Conservation (phyloP, 2,113 vertebrate species). For the Pterocles gutturalis region DNA sequence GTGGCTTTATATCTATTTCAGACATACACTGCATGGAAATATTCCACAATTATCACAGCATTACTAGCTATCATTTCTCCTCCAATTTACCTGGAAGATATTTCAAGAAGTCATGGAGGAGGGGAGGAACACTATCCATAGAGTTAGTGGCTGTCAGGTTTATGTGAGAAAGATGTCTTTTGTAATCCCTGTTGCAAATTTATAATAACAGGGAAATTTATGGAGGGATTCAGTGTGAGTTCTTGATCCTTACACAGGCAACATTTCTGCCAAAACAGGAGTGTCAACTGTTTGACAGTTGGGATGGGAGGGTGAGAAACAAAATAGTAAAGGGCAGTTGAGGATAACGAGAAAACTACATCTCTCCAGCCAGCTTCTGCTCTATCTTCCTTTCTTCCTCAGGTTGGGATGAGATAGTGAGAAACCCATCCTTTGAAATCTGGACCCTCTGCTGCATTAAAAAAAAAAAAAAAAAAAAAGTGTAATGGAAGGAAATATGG, state of each 20-base stretch:
- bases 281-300: conserved; percentile 9
- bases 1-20: conserved; percentile 5
- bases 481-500: conserved; percentile 24
- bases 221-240: background rate
- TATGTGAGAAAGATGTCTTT: background rate
- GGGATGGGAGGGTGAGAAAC: background rate
- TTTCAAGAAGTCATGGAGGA: conserved; percentile 30
- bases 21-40: background rate
- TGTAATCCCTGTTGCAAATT: background rate
- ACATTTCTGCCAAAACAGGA: background rate
- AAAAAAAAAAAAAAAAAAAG: conserved; percentile 17
- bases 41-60: conserved; percentile 3
- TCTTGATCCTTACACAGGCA: background rate
- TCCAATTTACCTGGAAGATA: background rate
- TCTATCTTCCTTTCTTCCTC: background rate
- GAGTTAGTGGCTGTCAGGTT: background rate
- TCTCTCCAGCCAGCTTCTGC: conserved; percentile 15
- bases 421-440: conserved; percentile 68
- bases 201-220: background rate
- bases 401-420: conserved; percentile 51
- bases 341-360: conserved; percentile 68
- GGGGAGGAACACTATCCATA: background rate
- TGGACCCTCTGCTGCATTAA: background rate
- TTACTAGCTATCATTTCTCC: background rate
- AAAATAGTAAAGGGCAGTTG: conserved; percentile 47